phyloP scores from a whole-genome alignment of 2,797 vertebrate genomes.

The Helarctos malayanus region DNA sequence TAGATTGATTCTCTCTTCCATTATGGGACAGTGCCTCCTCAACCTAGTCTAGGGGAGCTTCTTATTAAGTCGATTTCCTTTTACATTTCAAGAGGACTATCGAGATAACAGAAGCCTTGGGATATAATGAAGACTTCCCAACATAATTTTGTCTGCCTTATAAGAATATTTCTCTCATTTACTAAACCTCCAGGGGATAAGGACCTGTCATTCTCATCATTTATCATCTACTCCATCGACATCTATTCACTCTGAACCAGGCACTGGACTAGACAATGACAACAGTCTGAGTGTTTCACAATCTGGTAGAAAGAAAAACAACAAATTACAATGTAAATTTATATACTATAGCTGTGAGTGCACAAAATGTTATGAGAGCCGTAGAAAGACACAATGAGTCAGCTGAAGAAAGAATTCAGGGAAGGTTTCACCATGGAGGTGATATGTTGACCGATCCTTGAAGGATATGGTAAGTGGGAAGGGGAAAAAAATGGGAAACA shows the following conservation, averaged over 20 bases:
- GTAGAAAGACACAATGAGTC: neutral
- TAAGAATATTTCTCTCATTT: conserved; percentile 5
- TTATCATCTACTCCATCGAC: neutral
- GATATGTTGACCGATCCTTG: neutral
- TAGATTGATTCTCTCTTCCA: neutral
- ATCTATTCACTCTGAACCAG: neutral
- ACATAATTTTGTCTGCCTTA: neutral
- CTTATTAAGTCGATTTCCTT: conserved; percentile 22
- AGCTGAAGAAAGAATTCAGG: neutral
- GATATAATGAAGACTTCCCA: neutral
- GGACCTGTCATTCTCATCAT: neutral
- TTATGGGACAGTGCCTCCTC: neutral
- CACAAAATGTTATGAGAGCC: neutral
- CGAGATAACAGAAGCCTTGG: neutral
- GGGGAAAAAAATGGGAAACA: neutral
- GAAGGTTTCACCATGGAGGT: neutral
- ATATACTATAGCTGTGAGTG: neutral
- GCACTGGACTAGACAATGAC: neutral
- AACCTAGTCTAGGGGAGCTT: neutral
- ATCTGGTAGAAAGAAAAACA: neutral
- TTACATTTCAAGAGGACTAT: neutral
- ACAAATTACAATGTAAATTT: neutral
- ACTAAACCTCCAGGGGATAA: neutral
- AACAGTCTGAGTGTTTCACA: neutral
- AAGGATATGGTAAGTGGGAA: neutral